Percentiles rank a stretch among this genome's conserved stretches.
Conservation (phyloP, 2,888 invertebrate genomes). For the Tenthredo livida region DNA sequence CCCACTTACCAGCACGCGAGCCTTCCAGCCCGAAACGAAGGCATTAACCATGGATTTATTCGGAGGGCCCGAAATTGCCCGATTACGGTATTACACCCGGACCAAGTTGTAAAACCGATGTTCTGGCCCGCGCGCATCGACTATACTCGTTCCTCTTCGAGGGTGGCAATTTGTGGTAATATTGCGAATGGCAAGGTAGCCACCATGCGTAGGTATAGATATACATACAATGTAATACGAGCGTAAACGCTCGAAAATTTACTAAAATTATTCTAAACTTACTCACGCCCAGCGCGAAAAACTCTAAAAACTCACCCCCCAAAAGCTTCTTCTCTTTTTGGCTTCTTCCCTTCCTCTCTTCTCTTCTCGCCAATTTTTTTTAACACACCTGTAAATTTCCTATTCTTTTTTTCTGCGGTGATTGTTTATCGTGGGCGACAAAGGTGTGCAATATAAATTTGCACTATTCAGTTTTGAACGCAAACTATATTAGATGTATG, state of each 20-base stretch:
- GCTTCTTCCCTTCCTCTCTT: background rate
- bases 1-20: constrained; percentile 78
- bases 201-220: constrained; percentile 41
- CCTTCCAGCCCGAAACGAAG: constrained; percentile 62
- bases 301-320: constrained; percentile 2
- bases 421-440: background rate
- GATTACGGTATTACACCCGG: constrained; percentile 75
- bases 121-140: constrained; percentile 68
- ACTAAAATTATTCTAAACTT: constrained; percentile 35
- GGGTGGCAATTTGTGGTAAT: constrained; percentile 78
- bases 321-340: background rate
- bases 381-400: background rate
- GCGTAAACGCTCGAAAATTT: constrained; percentile 36
- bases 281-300: constrained; percentile 21
- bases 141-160: constrained; percentile 65
- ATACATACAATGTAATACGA: constrained; percentile 44
- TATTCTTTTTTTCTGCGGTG: background rate
- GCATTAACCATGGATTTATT: constrained; percentile 77
- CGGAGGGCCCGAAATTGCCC: constrained; percentile 75
- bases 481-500: too few species aligned
- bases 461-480: background rate
- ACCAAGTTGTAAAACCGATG: constrained; percentile 70
- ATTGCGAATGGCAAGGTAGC: constrained; percentile 76
- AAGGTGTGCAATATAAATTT: background rate
- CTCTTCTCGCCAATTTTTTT: background rate